Conservation (phyloP, 2,113 vertebrate species). For the Boulengeromyrus knoepffleri region DNA sequence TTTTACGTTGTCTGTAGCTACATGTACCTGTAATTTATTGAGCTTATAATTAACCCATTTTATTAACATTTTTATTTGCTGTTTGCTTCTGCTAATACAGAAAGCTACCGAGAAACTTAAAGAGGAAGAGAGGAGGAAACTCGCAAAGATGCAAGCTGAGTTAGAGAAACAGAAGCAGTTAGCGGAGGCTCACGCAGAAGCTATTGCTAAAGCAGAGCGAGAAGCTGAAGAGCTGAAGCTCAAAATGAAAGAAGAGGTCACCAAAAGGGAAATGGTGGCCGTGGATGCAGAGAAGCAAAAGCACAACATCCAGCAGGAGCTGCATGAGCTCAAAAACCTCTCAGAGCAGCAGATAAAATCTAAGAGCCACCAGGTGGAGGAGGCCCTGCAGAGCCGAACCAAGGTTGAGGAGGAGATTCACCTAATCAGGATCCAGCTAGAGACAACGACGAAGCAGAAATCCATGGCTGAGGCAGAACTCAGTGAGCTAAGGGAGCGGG, state of each 20-base stretch:
- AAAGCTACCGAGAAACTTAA: conserved; percentile 91
- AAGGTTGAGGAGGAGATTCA: conserved; percentile 90
- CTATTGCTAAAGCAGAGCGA: conserved; percentile 81
- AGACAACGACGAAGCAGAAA: conserved; percentile 76
- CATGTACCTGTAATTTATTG: conserved; percentile 37
- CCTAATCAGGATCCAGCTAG: conserved; percentile 79
- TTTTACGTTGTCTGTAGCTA: conserved; percentile 36
- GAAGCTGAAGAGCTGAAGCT: conserved; percentile 83
- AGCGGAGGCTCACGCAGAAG: conserved; percentile 81
- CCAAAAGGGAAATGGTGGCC: conserved; percentile 71
- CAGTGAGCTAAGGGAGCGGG: conserved; percentile 67
- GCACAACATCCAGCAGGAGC: conserved; percentile 82
- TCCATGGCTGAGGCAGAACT: conserved; percentile 73
- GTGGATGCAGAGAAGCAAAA: conserved; percentile 89
- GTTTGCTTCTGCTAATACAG: conserved; percentile 79
- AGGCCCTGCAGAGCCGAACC: conserved; percentile 69
- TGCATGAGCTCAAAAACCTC: conserved; percentile 78
- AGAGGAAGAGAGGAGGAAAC: conserved; percentile 86
- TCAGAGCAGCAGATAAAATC: conserved; percentile 81
- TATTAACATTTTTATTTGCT: conserved; percentile 60
- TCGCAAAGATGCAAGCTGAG: conserved; percentile 92
- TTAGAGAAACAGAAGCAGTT: conserved; percentile 94
- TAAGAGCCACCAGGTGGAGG: conserved; percentile 78
- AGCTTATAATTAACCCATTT: conserved; percentile 45
- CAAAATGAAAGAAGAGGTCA: conserved; percentile 90